Evolutionary conservation across 2,797 vertebrate species (phyloP), one percentile per base, ranked within the genome.

Genomic region (Muscicapa striata): DNA sequence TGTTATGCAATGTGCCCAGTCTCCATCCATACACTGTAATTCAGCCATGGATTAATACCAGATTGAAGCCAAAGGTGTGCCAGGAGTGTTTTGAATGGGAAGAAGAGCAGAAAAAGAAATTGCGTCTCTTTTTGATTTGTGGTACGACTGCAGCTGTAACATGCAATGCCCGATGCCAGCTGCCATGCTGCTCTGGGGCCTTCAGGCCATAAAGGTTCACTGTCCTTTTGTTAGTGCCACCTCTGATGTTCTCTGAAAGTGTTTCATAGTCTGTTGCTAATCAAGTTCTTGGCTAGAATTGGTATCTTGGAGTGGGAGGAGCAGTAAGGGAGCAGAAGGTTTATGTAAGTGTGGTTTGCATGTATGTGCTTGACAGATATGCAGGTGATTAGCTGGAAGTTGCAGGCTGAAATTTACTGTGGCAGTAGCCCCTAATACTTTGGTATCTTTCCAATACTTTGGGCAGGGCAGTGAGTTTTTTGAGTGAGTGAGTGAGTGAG

Each of bases 61-160:
- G 23, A 41, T 61, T 68, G 73, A 87, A 78, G 46, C 64, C 84
- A 89, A 70, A 93, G 82, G 63, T 95, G 82, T 90, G 58, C 75
- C 54, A 34, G 54, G 64, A 92, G 58, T 58, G 43, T 77, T 87
- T 61, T 64, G 51, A 75, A 77, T 81, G 43, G 22, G 49, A 75
- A 15, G 45, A 52, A 46, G 43, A 75, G 30, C 40, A 78, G 69
- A 67, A 88, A 46, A 27, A 89, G 54, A 80, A 93, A 57, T 66
- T 40, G 11, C 46, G 16, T 78, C 64, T 90, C 57, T 83, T 15
- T 64, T 67, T 77, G 63, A 36, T 61, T 62, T 0, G 0, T 11
- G 3, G 7, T 79, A 22, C 0, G 0, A 49, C 62, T 51, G 66
- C 36, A 43, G 51, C 74, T 4, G 0, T 62, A 62, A 36, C 9